Evolutionary conservation across 2,888 invertebrate species (phyloP).

Genomic region (Zonitis immaculata): DNA sequence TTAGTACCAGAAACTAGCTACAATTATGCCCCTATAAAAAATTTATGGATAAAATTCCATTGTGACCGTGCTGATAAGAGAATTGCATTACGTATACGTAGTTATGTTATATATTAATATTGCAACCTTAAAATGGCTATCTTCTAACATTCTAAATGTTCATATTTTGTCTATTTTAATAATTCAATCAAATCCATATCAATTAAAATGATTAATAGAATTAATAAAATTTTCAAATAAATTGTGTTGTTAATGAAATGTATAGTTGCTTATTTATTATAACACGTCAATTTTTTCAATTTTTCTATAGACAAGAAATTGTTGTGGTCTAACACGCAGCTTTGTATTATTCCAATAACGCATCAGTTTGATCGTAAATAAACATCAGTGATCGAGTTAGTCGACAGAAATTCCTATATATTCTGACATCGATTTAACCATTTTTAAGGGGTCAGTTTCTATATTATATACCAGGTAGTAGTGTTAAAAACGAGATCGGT

Average conservation of each 20-base stretch:
- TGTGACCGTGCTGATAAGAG: too few relatives aligned
- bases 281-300: constrained; percentile 12
- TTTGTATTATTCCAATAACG: constrained; percentile 37
- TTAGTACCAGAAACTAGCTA: constrained; percentile 9
- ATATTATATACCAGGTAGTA: constrained; percentile 28
- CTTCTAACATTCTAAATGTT: too few relatives aligned
- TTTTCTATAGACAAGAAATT: constrained; percentile 12
- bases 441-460: constrained; percentile 27
- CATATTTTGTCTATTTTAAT: neutral
- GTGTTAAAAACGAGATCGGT: constrained; percentile 31
- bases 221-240: too few relatives aligned
- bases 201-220: too few relatives aligned
- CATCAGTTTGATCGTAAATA: constrained; percentile 37
- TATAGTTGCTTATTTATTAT: constrained; percentile 17
- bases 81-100: too few relatives aligned
- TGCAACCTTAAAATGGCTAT: too few relatives aligned
- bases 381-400: constrained; percentile 37
- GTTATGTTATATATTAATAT: too few relatives aligned
- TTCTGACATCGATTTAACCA: constrained; percentile 12
- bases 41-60: constrained; percentile 2
- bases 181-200: too few relatives aligned
- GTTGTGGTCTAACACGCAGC: constrained; percentile 25
- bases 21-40: constrained; percentile 11
- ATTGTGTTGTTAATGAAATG: constrained; percentile 3
- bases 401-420: constrained; percentile 28